Conservation (phyloP, 2,113 vertebrate species). For the Riparia riparia region DNA sequence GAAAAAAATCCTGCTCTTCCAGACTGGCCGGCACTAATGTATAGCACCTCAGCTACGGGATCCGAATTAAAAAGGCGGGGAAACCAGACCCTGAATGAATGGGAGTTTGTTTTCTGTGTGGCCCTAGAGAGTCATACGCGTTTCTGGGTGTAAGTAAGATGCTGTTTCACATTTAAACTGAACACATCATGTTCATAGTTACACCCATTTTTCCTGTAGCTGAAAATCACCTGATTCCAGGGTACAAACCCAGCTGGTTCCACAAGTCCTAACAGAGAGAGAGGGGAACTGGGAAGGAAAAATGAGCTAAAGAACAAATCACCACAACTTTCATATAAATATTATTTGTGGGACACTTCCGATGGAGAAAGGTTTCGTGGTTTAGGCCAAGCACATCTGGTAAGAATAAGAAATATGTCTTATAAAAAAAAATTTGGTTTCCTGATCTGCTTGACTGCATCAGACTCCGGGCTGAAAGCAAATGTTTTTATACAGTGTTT, state of each 20-base stretch:
- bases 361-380: background rate
- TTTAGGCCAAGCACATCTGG: background rate
- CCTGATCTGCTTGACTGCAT: background rate
- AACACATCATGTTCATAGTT: background rate
- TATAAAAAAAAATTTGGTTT: background rate
- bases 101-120: rapidly evolving
- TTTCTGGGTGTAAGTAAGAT: background rate
- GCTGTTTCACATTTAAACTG: background rate
- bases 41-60: background rate
- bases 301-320: background rate
- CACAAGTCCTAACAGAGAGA: rapidly evolving
- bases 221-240: background rate
- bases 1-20: background rate
- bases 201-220: background rate
- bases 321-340: background rate
- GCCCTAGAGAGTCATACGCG: rapidly evolving
- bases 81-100: rapidly evolving
- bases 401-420: background rate
- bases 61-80: background rate
- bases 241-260: background rate
- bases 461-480: background rate
- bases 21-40: background rate
- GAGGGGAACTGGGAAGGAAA: background rate
- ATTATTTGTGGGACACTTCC: background rate
- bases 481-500: background rate